Evolutionary conservation across 1,140 invertebrate genomes (phyloP), one percentile per base, ranked within the genome.

Genomic region (Saccostrea cuccullata): DNA sequence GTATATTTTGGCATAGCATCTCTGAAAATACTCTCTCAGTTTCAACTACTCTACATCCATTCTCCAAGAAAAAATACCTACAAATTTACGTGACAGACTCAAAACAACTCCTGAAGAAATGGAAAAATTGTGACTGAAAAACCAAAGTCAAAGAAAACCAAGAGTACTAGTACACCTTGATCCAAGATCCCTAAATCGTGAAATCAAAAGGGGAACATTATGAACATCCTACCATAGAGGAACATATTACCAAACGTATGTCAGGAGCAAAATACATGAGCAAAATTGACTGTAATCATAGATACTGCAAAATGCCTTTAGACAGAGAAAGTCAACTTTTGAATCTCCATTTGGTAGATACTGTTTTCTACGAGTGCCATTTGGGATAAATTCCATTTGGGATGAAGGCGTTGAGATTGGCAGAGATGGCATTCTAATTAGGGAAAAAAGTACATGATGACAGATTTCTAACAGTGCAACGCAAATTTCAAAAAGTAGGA

Each of bases 401-500:
- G 93, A 94, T 30, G 47, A 88, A 56, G 92, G 93, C 40, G 91
- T 94, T n/a, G 91, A 91, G 36, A 89, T 92, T 15, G 93, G 92
- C 86, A 91, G 94, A 23, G 94, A 95, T 89, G 94, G 95, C 86
- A 92, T 94, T 36, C 55, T 94, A 15, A 84, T 95, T 11, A 91
- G 86, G 85, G 94, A 73, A 89, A 86, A 55, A 87, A 84, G 90
- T 95, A 89, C 92, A 94, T 89, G 91, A 94, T 86, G 2, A 36
- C 13, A 67, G 88, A 23, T 20, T 90, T 17, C 36, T 47, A 15
- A 20, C 23, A 20, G 85, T 89, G 6, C 55, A 86, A 15, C 5
- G 87, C 9, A 67, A 23, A 47, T 17, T 73, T 4, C 11, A 70
- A 58, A 26, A 87, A 9, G 30, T 84, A 15, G 73, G 88, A 23